These are phyloP conservation scores for Euspilapteryx auroguttella DNA, from an alignment of 2,888 invertebrate genomes.

Conservation along the genomic window DNA sequence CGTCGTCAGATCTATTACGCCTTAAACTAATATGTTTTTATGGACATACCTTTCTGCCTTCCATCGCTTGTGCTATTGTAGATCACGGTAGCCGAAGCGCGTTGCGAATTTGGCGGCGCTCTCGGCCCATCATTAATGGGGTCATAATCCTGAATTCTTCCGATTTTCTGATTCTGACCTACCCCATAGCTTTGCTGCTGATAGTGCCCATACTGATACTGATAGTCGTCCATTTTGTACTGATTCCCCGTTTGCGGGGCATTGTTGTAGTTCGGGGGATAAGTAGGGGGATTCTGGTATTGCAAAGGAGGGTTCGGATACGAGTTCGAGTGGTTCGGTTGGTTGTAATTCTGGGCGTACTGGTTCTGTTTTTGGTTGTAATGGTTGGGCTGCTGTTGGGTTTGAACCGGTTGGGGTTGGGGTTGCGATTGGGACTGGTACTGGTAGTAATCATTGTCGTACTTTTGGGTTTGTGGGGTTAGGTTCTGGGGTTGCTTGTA, in stretches of 20 bases:
- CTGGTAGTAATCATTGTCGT: constrained; percentile 7
- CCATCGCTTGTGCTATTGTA: constrained; percentile 65
- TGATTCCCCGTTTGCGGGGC: constrained; percentile 12
- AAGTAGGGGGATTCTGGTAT: constrained; percentile 7
- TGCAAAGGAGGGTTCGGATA: constrained; percentile 13
- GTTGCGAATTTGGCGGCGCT: constrained; percentile 70
- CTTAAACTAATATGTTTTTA: too few relatives aligned
- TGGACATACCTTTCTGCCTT: constrained; percentile 11
- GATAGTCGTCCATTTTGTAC: constrained; percentile 12
- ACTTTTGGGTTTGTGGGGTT: constrained; percentile 29
- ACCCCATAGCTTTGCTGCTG: constrained; percentile 19
- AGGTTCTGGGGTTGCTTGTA: constrained; percentile 9
- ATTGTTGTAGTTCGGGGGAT: constrained; percentile 11
- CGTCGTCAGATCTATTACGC: too few relatives aligned
- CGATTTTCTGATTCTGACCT: constrained; percentile 52
- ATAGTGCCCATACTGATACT: constrained; percentile 13
- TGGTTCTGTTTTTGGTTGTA: constrained; percentile 6
- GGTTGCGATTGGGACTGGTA: constrained; percentile 8
- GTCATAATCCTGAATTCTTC: constrained; percentile 81
- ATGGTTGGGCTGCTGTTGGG: constrained; percentile 2
- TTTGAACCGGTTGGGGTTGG: background rate
- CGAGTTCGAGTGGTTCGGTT: constrained; percentile 12
- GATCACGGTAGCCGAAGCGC: constrained; percentile 81
- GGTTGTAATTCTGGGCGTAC: constrained; percentile 10
- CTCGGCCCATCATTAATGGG: constrained; percentile 73